Percentiles rank a stretch among this genome's conserved stretches.
phyloP scores from a whole-genome alignment of 1,140 invertebrate genomes.

The Sinella curviseta region DNA sequence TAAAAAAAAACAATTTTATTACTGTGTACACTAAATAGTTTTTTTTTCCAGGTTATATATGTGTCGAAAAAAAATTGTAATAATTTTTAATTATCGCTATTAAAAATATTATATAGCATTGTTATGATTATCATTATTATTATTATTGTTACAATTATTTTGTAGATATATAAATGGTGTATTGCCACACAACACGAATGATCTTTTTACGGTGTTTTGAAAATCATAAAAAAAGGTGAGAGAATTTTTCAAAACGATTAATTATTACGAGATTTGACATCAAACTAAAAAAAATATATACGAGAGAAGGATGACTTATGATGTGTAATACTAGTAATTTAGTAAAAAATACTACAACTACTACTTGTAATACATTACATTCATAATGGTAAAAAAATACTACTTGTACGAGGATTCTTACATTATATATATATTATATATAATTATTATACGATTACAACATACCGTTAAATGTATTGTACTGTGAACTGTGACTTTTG shows the following conservation, averaged over 20 bases:
- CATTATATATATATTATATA: neutral
- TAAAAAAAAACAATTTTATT: no score
- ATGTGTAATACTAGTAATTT: constrained; percentile 15
- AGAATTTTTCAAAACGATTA: no score
- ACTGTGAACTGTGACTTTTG: constrained; percentile 48
- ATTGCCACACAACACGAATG: neutral
- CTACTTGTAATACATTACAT: neutral
- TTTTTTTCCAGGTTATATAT: no score
- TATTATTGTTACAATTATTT: constrained; percentile 2
- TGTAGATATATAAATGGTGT: no score
- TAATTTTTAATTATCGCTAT: neutral
- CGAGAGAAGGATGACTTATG: neutral
- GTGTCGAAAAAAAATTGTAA: no score
- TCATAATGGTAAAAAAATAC: constrained; percentile 8
- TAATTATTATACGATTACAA: neutral
- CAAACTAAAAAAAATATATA: no score
- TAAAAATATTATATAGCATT: neutral
- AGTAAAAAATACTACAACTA: neutral
- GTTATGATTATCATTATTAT: neutral
- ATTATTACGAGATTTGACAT: no score
- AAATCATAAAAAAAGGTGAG: neutral
- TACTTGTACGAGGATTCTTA: constrained; percentile 14
- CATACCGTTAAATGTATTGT: constrained; percentile 39
- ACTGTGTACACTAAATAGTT: no score
- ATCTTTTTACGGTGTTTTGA: neutral